phyloP scores from a whole-genome alignment of 1,140 invertebrate genomes.

The Drosophila willistoni region DNA sequence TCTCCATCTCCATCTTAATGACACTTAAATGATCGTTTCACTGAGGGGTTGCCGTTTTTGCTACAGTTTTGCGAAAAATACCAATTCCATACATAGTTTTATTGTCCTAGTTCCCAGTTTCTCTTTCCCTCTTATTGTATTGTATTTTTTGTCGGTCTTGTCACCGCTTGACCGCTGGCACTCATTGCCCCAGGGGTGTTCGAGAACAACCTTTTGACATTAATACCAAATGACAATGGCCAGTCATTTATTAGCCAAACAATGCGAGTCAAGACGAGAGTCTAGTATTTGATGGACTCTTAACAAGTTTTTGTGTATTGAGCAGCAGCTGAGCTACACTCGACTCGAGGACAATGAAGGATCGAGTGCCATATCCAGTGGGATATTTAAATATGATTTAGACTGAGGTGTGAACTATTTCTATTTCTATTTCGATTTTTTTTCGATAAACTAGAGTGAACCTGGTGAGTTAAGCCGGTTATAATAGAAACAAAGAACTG shows the following conservation, averaged over 20 bases:
- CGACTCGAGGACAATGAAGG: conserved; percentile 22
- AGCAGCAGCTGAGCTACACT: conserved; percentile 59
- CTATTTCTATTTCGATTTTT: conserved; percentile 13
- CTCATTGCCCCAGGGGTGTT: conserved; percentile 55
- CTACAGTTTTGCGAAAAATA: conserved; percentile 51
- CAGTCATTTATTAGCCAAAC: conserved; percentile 72
- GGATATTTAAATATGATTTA: conserved; percentile 59
- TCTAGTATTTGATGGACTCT: conserved; percentile 33
- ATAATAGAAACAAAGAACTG: no score
- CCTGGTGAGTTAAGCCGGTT: background rate
- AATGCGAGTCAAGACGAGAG: conserved; percentile 56
- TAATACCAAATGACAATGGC: conserved; percentile 70
- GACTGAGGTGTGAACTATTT: conserved; percentile 55
- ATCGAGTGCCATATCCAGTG: conserved; percentile 17
- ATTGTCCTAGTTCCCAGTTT: conserved; percentile 26
- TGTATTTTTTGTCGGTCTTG: conserved; percentile 36
- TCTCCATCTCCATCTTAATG: conserved; percentile 54
- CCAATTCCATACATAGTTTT: conserved; percentile 25
- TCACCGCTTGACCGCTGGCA: conserved; percentile 62
- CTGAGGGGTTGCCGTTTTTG: conserved; percentile 44
- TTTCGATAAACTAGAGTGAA: background rate
- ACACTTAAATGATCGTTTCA: conserved; percentile 71
- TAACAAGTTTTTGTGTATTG: conserved; percentile 44
- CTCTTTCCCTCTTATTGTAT: conserved; percentile 9
- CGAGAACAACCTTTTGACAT: conserved; percentile 75